phyloP scores from a whole-genome alignment of 2,113 vertebrate genomes.

The Nansenia antarctica region DNA sequence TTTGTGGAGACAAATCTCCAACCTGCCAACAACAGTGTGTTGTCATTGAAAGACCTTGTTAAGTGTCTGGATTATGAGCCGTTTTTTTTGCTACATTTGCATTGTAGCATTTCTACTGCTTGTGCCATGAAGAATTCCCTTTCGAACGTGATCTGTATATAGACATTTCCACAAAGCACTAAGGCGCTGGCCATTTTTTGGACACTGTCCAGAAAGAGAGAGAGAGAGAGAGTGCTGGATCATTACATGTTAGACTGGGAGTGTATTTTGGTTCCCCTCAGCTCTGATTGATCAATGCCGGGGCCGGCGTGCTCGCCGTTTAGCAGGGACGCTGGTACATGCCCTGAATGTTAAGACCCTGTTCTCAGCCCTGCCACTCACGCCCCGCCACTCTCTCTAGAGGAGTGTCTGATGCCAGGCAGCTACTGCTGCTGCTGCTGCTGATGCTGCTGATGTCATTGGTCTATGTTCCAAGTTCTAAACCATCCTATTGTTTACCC shows the following conservation, averaged over 20 bases:
- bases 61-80: neutral
- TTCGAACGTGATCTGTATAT: slow-evolving; percentile 8
- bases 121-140: neutral
- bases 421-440: slow-evolving; percentile 39
- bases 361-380: slow-evolving; percentile 26
- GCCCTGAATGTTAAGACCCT: slow-evolving; percentile 29
- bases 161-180: slow-evolving; percentile 9
- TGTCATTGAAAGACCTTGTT: neutral
- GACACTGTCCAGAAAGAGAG: slow-evolving; percentile 15
- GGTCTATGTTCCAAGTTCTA: slow-evolving; percentile 9
- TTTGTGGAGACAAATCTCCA: neutral
- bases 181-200: neutral
- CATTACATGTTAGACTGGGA: slow-evolving; percentile 34
- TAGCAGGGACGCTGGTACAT: slow-evolving; percentile 15
- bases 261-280: slow-evolving; percentile 32
- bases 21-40: neutral
- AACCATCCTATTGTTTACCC: slow-evolving; percentile 25
- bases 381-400: slow-evolving; percentile 33
- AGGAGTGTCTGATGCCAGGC: slow-evolving; percentile 45
- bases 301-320: slow-evolving; percentile 30
- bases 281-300: slow-evolving; percentile 40
- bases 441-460: slow-evolving; percentile 39
- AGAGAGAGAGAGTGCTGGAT: slow-evolving; percentile 13
- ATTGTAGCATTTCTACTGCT: neutral
- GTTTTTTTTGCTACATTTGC: neutral